A percentile compares a stretch with the other conserved stretches of the same genome.
Evolutionary conservation across 2,888 invertebrate species (phyloP).

Genomic region (Trachelus iudaicus): DNA sequence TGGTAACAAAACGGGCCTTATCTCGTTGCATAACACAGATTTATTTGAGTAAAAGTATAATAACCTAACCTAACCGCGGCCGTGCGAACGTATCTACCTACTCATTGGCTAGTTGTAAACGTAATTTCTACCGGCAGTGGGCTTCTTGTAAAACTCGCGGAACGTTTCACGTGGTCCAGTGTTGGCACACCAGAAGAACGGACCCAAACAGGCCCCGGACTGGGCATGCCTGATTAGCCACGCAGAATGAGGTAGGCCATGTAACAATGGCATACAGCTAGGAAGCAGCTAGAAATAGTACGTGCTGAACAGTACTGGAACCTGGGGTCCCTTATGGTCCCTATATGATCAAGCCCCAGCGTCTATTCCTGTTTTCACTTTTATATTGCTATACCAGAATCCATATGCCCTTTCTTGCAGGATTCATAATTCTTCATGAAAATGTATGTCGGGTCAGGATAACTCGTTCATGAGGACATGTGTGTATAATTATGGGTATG

Average conservation of each 20-base stretch:
- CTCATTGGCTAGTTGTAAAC: background rate
- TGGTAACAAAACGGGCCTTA: background rate
- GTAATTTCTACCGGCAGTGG: background rate
- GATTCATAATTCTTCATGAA: background rate
- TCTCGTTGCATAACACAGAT: background rate
- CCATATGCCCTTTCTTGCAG: background rate
- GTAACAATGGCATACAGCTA: slow-evolving; percentile 33
- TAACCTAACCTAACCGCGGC: background rate
- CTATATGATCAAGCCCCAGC: background rate
- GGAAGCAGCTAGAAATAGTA: background rate
- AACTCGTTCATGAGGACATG: background rate
- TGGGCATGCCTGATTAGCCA: slow-evolving; percentile 45
- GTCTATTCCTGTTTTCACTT: background rate
- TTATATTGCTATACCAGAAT: background rate
- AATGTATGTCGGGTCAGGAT: background rate
- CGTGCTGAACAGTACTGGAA: background rate
- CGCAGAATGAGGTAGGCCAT: slow-evolving; percentile 43
- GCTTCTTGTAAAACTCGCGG: background rate
- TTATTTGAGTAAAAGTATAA: background rate
- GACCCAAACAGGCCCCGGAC: slow-evolving; percentile 14
- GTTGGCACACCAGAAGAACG: slow-evolving; percentile 32
- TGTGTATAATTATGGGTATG: background rate
- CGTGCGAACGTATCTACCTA: background rate
- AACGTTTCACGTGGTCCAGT: slow-evolving; percentile 3
- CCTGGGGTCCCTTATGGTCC: background rate